Conservation (phyloP, 2,888 invertebrate species). For the Tethea ocularis region DNA sequence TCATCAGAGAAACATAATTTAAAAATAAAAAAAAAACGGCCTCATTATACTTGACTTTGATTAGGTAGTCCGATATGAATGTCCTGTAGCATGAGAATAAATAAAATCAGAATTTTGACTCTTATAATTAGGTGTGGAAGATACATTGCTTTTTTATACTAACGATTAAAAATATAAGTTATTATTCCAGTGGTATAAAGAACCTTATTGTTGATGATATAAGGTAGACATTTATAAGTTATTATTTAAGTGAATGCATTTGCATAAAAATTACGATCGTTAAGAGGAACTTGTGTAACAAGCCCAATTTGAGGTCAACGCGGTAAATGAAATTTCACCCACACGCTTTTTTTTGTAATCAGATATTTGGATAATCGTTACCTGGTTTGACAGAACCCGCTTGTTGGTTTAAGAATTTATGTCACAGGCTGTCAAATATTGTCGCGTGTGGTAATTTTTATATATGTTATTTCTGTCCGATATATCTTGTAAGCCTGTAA, state of each 20-base stretch:
- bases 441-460: neutral
- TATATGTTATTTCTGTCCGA: neutral
- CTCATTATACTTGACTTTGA: slow-evolving; percentile 33
- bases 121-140: slow-evolving; percentile 45
- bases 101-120: slow-evolving; percentile 41
- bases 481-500: neutral
- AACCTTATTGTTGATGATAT: slow-evolving; percentile 1
- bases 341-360: slow-evolving; percentile 46
- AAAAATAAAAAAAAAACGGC: slow-evolving; percentile 13
- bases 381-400: slow-evolving; percentile 24
- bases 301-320: slow-evolving; percentile 38
- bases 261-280: slow-evolving; percentile 57
- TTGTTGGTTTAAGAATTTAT: slow-evolving; percentile 45
- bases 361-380: slow-evolving; percentile 45
- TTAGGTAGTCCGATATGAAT: slow-evolving; percentile 27
- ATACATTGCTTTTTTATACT: slow-evolving; percentile 22
- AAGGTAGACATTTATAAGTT: slow-evolving; percentile 16
- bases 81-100: slow-evolving; percentile 35
- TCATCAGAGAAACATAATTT: slow-evolving; percentile 10
- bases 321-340: slow-evolving; percentile 43
- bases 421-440: slow-evolving; percentile 45
- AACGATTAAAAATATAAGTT: slow-evolving; percentile 17
- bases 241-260: slow-evolving; percentile 34
- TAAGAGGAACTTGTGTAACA: slow-evolving; percentile 42
- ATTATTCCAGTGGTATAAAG: neutral